These are phyloP conservation scores for Aphaenogaster ashmeadi DNA, from an alignment of 1,140 invertebrate genomes.

Conservation along the genomic window DNA sequence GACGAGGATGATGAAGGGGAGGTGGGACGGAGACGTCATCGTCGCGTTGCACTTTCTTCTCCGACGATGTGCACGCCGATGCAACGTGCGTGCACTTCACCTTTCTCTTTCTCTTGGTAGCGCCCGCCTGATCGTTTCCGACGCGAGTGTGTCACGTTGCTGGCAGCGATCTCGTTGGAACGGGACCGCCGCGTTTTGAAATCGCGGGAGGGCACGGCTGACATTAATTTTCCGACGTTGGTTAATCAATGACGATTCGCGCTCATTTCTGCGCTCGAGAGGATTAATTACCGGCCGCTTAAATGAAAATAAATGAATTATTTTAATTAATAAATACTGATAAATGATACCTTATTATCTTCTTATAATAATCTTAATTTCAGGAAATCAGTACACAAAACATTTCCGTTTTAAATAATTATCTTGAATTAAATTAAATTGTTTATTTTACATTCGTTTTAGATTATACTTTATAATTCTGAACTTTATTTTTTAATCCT, in stretches of 20 bases:
- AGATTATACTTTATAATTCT: neutral
- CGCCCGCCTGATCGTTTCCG: constrained; percentile 75
- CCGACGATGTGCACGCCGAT: constrained; percentile 53
- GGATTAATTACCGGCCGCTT: neutral
- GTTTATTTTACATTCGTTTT: neutral
- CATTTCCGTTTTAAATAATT: neutral
- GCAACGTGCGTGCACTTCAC: constrained; percentile 80
- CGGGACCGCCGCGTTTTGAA: constrained; percentile 47
- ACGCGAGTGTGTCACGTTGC: constrained; percentile 46
- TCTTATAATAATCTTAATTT: neutral
- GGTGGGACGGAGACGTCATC: constrained; percentile 71
- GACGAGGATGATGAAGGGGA: constrained; percentile 6
- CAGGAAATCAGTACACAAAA: neutral
- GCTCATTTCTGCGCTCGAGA: neutral
- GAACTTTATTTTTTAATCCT: neutral
- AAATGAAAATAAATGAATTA: neutral
- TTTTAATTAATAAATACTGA: neutral
- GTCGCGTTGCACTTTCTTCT: constrained; percentile 83
- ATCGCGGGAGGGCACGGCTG: neutral
- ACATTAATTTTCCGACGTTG: neutral
- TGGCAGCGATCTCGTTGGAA: constrained; percentile 3
- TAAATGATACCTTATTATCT: neutral
- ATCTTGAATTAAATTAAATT: neutral
- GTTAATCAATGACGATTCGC: neutral
- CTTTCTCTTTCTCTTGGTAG: constrained; percentile 83